Evolutionary conservation across 2,113 vertebrate genomes (phyloP).

Genomic region (Odocoileus hemionus): DNA sequence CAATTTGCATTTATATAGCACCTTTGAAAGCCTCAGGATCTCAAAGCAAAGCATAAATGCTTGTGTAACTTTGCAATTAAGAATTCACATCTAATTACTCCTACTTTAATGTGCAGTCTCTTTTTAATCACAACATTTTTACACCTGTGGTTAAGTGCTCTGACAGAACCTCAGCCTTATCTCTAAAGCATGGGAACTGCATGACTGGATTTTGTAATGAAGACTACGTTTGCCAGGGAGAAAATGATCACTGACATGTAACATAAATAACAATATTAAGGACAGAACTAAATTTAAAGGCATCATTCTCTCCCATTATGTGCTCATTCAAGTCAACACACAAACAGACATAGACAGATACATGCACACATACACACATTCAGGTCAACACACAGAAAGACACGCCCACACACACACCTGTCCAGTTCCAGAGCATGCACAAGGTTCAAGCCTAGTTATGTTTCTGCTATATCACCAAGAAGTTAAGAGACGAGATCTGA

Average conservation of each 20-base stretch:
- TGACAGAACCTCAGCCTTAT: conserved; percentile 66
- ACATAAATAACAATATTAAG: conserved; percentile 31
- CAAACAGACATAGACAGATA: neutral
- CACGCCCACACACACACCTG: neutral
- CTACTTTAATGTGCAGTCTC: conserved; percentile 72
- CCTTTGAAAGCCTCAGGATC: conserved; percentile 62
- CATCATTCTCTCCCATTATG: neutral
- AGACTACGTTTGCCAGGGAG: neutral
- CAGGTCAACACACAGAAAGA: neutral
- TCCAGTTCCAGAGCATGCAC: neutral
- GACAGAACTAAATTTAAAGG: conserved; percentile 2
- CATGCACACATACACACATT: neutral
- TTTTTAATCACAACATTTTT: conserved; percentile 76
- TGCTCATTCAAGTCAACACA: neutral
- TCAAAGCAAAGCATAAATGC: conserved; percentile 70
- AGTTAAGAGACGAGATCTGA: conserved; percentile 33
- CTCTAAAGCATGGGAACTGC: conserved; percentile 60
- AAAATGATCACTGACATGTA: conserved; percentile 37
- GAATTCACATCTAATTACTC: conserved; percentile 77
- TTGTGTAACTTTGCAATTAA: conserved; percentile 77
- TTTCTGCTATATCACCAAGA: neutral
- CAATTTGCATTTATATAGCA: conserved; percentile 76
- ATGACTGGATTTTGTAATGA: conserved; percentile 57
- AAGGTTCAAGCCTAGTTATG: neutral
- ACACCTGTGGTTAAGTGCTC: conserved; percentile 69